These are phyloP conservation scores for Remorina albescens DNA, from an alignment of 2,797 vertebrate genomes.

Conservation along the genomic window DNA sequence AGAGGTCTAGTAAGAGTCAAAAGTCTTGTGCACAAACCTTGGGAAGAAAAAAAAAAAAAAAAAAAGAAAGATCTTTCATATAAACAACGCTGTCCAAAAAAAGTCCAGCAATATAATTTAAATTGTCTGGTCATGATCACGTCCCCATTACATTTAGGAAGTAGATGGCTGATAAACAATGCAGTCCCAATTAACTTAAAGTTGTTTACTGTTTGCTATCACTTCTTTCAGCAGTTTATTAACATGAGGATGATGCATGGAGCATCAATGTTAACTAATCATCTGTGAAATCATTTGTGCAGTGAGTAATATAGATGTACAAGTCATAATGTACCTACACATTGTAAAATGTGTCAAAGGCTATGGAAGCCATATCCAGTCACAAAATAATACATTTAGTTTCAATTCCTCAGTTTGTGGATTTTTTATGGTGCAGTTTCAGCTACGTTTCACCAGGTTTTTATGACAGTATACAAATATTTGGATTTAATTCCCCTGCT, in stretches of 20 bases:
- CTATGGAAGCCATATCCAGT: neutral
- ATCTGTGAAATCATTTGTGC: slow-evolving; percentile 10
- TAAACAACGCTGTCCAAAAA: too few relatives aligned
- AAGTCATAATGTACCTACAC: slow-evolving; percentile 17
- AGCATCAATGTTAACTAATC: slow-evolving; percentile 20
- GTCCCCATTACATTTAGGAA: neutral
- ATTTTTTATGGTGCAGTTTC: neutral
- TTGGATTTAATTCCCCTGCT: slow-evolving; percentile 18
- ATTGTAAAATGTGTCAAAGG: neutral
- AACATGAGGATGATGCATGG: neutral
- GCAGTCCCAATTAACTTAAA: slow-evolving; percentile 9
- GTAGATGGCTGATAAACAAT: neutral
- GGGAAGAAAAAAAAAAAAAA: too few relatives aligned
- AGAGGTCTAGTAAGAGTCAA: too few relatives aligned
- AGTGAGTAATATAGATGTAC: slow-evolving; percentile 9
- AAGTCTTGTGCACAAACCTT: slow-evolving; percentile 8
- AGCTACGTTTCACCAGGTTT: neutral
- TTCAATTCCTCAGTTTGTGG: neutral
- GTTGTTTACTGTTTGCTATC: slow-evolving; percentile 11
- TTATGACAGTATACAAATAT: neutral
- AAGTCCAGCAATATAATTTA: slow-evolving; percentile 13
- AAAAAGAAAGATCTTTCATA: slow-evolving; percentile 10
- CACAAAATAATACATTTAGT: neutral
- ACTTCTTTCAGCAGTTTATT: neutral
- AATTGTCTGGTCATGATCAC: neutral